Percentiles rank a stretch among this genome's conserved stretches.
These are phyloP conservation scores for Cottus gobio DNA, from an alignment of 2,113 vertebrate species.

Conservation along the genomic window DNA sequence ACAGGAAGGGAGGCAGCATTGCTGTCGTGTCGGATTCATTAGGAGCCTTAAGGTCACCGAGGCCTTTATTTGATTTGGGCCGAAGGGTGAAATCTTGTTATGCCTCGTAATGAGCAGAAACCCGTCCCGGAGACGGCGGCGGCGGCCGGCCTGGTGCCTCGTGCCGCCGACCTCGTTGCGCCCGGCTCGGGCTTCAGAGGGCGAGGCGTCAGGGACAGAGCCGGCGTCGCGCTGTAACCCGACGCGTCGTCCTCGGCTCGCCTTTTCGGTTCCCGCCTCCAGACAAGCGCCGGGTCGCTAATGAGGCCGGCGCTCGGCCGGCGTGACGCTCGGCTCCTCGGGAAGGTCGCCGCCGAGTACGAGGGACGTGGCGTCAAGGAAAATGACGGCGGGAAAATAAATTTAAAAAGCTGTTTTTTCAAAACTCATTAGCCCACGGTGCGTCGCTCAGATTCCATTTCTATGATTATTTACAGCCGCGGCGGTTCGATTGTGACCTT, in stretches of 20 bases:
- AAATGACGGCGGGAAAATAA: no score
- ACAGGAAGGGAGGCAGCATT: not conserved
- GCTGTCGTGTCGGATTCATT: slow-evolving; percentile 49
- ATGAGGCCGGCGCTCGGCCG: slow-evolving; percentile 50
- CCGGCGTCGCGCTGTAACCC: not conserved
- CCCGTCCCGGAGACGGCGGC: slow-evolving; percentile 15
- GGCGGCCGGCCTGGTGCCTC: slow-evolving; percentile 54
- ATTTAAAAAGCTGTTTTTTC: no score
- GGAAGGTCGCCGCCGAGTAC: slow-evolving; percentile 30
- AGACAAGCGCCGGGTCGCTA: slow-evolving; percentile 35
- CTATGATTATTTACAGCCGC: slow-evolving; percentile 7
- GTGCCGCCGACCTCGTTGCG: slow-evolving; percentile 49
- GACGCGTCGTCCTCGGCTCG: not conserved
- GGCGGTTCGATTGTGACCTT: not conserved
- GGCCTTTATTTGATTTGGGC: slow-evolving; percentile 61
- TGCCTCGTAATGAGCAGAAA: slow-evolving; percentile 69
- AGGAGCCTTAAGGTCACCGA: slow-evolving; percentile 53
- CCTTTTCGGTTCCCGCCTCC: not conserved
- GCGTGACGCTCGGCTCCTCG: not conserved
- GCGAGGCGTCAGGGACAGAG: slow-evolving; percentile 15
- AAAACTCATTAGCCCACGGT: slow-evolving; percentile 1
- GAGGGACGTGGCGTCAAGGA: slow-evolving; percentile 8
- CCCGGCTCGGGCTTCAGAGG: slow-evolving; percentile 37
- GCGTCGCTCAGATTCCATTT: not conserved
- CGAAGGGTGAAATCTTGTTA: slow-evolving; percentile 70